Conservation (phyloP, 1,140 invertebrate genomes). For the Cotesia vestalis region DNA sequence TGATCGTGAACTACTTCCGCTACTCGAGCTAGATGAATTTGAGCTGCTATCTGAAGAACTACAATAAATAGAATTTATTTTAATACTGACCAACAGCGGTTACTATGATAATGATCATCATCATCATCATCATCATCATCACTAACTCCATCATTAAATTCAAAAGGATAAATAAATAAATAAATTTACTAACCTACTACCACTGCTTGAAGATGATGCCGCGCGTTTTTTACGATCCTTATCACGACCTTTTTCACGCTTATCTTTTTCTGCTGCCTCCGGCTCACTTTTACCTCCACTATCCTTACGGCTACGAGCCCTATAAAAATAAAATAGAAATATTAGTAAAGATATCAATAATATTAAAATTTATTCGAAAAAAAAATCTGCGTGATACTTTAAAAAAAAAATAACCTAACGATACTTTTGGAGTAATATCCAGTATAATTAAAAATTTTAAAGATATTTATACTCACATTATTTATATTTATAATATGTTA, state of each 20-base stretch:
- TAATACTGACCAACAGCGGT: background rate
- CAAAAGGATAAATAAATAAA: background rate
- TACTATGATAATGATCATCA: background rate
- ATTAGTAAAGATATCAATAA: background rate
- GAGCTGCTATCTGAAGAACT: slow-evolving; percentile 83
- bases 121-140: background rate
- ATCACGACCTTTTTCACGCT: slow-evolving; percentile 71
- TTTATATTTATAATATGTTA: too few species aligned
- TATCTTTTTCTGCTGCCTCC: slow-evolving; percentile 74
- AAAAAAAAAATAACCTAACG: background rate
- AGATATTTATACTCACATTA: too few species aligned
- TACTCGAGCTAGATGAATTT: slow-evolving; percentile 68
- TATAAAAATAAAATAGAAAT: slow-evolving; percentile 42
- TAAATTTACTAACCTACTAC: slow-evolving; percentile 71
- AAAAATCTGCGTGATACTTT: background rate
- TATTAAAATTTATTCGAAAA: background rate
- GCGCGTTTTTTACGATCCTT: slow-evolving; percentile 74
- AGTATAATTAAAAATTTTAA: too few species aligned
- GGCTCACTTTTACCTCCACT: slow-evolving; percentile 67
- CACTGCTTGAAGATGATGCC: slow-evolving; percentile 79
- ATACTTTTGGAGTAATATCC: too few species aligned
- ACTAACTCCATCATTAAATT: slow-evolving; percentile 9
- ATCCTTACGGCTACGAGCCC: slow-evolving; percentile 72
- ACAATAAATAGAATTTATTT: slow-evolving; percentile 38
- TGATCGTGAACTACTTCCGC: slow-evolving; percentile 72